Conservation (phyloP, 1,140 invertebrate species). For the Rhyzopertha dominica region DNA sequence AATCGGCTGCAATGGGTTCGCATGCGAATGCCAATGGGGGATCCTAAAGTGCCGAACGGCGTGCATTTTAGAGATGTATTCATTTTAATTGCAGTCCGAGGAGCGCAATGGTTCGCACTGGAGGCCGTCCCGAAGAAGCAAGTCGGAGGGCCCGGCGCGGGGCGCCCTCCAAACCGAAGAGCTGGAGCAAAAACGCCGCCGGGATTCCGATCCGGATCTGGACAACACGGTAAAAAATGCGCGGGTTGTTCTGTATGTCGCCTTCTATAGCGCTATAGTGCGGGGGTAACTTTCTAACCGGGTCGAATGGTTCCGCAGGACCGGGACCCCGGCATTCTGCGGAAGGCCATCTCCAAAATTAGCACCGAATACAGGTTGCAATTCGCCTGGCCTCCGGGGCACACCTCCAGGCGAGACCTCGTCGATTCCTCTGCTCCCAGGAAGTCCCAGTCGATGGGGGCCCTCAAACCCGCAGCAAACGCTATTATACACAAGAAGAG, state of each 20-base stretch:
- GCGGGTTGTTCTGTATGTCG: too few relatives aligned
- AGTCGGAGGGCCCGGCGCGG: constrained; percentile 62
- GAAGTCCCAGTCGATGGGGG: constrained; percentile 82
- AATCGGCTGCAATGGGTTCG: constrained; percentile 16
- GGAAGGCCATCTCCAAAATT: constrained; percentile 66
- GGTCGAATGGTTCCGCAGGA: constrained; percentile 33
- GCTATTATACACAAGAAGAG: constrained; percentile 62
- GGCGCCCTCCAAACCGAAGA: constrained; percentile 46
- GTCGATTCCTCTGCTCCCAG: constrained; percentile 55
- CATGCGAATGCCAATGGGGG: neutral
- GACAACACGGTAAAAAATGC: constrained; percentile 47
- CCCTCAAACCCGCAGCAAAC: constrained; percentile 63
- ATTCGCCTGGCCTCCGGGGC: constrained; percentile 80
- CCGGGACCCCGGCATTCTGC: constrained; percentile 52
- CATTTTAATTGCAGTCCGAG: constrained; percentile 53
- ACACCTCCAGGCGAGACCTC: constrained; percentile 46
- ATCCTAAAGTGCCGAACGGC: neutral
- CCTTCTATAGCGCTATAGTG: too few relatives aligned
- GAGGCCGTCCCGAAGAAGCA: constrained; percentile 58
- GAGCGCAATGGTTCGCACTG: constrained; percentile 47
- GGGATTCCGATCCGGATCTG: constrained; percentile 43
- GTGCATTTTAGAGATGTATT: constrained; percentile 41
- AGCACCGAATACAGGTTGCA: constrained; percentile 83
- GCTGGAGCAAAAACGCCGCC: constrained; percentile 28
- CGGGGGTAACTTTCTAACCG: too few relatives aligned